Evolutionary conservation across 2,113 vertebrate species (phyloP).

Genomic region (Hemiprocne comata): DNA sequence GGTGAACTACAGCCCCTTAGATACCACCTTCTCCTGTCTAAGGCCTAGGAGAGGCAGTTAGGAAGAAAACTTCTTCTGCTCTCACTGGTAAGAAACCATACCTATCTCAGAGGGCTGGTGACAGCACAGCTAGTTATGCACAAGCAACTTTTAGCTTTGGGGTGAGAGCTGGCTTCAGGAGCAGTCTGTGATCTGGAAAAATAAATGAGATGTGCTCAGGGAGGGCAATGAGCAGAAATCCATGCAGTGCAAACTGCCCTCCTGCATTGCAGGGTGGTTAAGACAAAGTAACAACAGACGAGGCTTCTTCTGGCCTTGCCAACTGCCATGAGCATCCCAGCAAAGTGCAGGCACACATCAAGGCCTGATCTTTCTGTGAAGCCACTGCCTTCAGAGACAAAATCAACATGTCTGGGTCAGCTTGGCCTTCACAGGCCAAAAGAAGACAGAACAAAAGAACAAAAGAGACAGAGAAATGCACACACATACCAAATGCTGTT

Average conservation of each 20-base stretch:
- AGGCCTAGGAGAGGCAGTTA: background rate
- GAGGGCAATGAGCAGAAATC: background rate
- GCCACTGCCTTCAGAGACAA: constrained; percentile 1
- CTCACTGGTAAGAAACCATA: background rate
- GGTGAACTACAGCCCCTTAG: background rate
- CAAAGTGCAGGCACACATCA: background rate
- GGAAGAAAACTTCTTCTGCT: background rate
- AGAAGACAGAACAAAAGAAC: too few relatives aligned
- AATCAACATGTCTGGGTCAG: background rate
- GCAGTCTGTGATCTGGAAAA: background rate
- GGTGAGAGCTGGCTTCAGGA: background rate
- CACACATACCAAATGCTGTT: background rate
- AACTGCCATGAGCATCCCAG: background rate
- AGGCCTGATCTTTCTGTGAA: constrained; percentile 9
- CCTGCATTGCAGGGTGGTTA: background rate
- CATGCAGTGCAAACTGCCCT: background rate
- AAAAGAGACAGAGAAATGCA: constrained; percentile 17
- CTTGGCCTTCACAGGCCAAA: background rate
- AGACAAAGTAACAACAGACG: constrained; percentile 25
- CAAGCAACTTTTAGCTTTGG: background rate
- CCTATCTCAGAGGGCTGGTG: background rate
- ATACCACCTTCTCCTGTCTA: background rate
- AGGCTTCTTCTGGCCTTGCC: constrained; percentile 2
- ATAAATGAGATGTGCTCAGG: background rate
- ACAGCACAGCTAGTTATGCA: background rate